Conservation (phyloP, 1,140 invertebrate genomes). For the Cydia fagiglandana region DNA sequence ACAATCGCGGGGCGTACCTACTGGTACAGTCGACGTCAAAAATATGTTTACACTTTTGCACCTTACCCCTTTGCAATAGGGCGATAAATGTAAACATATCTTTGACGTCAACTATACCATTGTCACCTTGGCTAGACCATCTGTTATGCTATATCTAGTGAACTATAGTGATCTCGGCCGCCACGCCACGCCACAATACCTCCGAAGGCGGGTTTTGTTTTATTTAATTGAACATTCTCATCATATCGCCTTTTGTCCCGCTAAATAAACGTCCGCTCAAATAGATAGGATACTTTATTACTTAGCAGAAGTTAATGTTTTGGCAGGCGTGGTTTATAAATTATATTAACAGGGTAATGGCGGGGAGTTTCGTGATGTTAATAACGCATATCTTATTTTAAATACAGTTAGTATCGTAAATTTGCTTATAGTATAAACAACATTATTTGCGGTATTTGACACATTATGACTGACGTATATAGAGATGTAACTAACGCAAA, state of each 20-base stretch:
- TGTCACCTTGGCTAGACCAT: too few species aligned
- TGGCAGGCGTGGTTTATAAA: neutral
- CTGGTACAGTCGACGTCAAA: too few species aligned
- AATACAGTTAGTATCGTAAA: neutral
- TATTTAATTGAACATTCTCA: conserved; percentile 34
- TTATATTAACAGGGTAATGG: neutral
- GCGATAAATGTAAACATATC: too few species aligned
- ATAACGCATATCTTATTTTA: neutral
- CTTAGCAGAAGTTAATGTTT: conserved; percentile 26
- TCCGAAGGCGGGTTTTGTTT: conserved; percentile 30
- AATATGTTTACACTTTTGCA: too few species aligned
- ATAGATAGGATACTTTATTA: conserved; percentile 30
- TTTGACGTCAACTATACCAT: too few species aligned
- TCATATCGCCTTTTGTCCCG: conserved; percentile 34
- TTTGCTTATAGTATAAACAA: too few species aligned
- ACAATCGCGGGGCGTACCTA: too few species aligned
- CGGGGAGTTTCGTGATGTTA: neutral
- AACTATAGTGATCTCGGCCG: neutral
- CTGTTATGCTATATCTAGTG: neutral
- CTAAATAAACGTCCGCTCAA: conserved; percentile 8
- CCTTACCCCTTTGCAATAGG: too few species aligned
- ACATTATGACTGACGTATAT: too few species aligned
- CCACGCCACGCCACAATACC: conserved; percentile 28
- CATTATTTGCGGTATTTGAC: too few species aligned
- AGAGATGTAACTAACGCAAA: too few species aligned